phyloP scores from a whole-genome alignment of 2,113 vertebrate species.

The Triplophysa siluroides region DNA sequence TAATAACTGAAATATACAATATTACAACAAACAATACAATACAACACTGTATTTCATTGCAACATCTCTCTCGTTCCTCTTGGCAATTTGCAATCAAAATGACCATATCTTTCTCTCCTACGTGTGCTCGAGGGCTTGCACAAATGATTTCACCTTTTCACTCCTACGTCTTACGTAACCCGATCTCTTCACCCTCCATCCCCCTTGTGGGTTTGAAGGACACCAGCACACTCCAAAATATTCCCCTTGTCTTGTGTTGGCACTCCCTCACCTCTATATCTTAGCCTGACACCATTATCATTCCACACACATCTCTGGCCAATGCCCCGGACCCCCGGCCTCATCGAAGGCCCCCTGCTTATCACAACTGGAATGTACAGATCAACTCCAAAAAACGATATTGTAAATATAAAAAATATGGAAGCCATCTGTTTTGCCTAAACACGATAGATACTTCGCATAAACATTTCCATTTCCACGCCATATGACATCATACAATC shows the following conservation, averaged over 20 bases:
- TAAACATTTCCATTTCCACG: not conserved
- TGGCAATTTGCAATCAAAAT: slow-evolving; percentile 1
- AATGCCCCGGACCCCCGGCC: not conserved
- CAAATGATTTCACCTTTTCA: slow-evolving; percentile 13
- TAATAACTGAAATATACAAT: too few species aligned
- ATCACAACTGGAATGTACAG: too few species aligned
- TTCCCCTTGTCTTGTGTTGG: not conserved
- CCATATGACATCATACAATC: not conserved
- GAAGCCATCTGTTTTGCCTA: too few species aligned
- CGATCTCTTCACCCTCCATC: slow-evolving; percentile 12
- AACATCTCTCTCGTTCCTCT: not conserved
- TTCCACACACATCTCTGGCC: not conserved
- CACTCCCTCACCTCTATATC: not conserved
- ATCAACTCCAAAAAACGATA: too few species aligned
- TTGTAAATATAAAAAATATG: too few species aligned
- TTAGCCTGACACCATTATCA: not conserved
- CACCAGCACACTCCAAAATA: slow-evolving; percentile 3
- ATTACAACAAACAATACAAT: too few species aligned
- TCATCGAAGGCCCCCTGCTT: not conserved
- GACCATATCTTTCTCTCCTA: not conserved
- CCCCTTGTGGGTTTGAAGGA: not conserved
- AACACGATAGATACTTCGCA: not conserved
- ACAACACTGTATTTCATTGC: too few species aligned
- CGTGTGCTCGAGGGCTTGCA: not conserved
- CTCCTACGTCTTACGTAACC: slow-evolving; percentile 24